phyloP scores from a whole-genome alignment of 2,797 vertebrate species.

The Crypturellus tataupa region DNA sequence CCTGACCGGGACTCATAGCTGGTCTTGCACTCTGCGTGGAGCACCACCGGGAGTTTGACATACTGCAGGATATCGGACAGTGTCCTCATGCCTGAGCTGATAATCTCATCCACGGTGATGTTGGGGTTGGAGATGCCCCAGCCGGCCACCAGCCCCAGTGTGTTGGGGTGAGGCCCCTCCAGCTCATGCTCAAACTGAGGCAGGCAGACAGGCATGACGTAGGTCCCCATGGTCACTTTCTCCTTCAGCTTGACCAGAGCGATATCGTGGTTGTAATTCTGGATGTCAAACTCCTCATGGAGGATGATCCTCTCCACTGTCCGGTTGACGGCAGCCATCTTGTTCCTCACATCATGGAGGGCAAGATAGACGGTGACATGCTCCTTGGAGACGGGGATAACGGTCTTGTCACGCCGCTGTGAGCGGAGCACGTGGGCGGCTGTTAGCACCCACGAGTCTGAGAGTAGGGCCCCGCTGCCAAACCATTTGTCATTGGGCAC shows the following conservation, averaged over 20 bases:
- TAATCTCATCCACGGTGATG: slow-evolving; percentile 80
- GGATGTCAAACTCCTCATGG: slow-evolving; percentile 91
- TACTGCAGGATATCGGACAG: slow-evolving; percentile 91
- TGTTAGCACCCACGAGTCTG: slow-evolving; percentile 91
- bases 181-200: slow-evolving; percentile 81
- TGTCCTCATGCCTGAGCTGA: slow-evolving; percentile 79
- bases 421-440: slow-evolving; percentile 93
- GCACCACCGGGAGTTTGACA: slow-evolving; percentile 93
- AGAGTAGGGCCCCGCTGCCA: slow-evolving; percentile 93
- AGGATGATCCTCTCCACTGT: slow-evolving; percentile 88
- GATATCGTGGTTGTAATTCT: slow-evolving; percentile 95
- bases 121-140: slow-evolving; percentile 95
- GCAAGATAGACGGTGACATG: slow-evolving; percentile 90
- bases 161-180: slow-evolving; percentile 83
- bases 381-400: slow-evolving; percentile 87
- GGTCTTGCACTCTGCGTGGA: slow-evolving; percentile 88
- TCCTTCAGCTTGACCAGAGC: slow-evolving; percentile 90
- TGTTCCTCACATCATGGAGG: slow-evolving; percentile 85
- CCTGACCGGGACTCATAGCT: slow-evolving; percentile 91
- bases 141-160: slow-evolving; percentile 92
- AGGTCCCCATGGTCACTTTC: slow-evolving; percentile 80
- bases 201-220: slow-evolving; percentile 89
- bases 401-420: slow-evolving; percentile 88
- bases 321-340: slow-evolving; percentile 81
- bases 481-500: slow-evolving; percentile 94